These are phyloP conservation scores for Esox lucius DNA, from an alignment of 2,797 vertebrate genomes.

Conservation along the genomic window DNA sequence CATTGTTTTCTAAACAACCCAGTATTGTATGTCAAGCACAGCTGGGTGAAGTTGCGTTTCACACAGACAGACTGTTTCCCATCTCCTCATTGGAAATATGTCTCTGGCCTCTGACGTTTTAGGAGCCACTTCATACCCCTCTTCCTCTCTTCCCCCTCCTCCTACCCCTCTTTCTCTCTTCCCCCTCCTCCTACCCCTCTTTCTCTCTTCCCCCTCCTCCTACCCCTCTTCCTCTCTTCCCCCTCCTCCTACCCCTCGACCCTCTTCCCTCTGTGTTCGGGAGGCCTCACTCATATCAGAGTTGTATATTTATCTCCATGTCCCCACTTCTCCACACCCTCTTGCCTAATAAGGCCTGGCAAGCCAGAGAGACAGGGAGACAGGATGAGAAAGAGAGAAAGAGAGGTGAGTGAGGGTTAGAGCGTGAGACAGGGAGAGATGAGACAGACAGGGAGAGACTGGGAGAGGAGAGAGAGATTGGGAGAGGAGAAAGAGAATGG, in stretches of 20 bases:
- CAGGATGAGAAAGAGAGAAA: neutral
- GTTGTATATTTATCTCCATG: constrained; percentile 65
- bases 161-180: neutral
- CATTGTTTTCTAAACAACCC: neutral
- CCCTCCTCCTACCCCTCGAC: neutral
- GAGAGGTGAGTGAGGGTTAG: neutral
- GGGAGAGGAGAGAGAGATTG: neutral
- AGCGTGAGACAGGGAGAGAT: neutral
- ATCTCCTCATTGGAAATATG: constrained; percentile 26
- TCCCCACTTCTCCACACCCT: constrained; percentile 38
- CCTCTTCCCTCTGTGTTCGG: constrained; percentile 37
- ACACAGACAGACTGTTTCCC: neutral
- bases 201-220: neutral
- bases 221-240: neutral
- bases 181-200: neutral
- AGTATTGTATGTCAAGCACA: neutral
- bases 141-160: neutral
- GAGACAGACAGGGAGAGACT: neutral
- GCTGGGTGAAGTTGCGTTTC: constrained; percentile 10
- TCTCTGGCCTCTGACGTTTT: constrained; percentile 37
- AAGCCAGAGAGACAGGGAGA: constrained; percentile 26
- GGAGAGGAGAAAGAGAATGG: neutral
- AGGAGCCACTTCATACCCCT: constrained; percentile 16
- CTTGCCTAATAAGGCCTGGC: constrained; percentile 67
- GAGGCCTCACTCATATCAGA: constrained; percentile 58